These are phyloP conservation scores for Neelides sp. DNA, from an alignment of 1,140 invertebrate species.

Conservation along the genomic window DNA sequence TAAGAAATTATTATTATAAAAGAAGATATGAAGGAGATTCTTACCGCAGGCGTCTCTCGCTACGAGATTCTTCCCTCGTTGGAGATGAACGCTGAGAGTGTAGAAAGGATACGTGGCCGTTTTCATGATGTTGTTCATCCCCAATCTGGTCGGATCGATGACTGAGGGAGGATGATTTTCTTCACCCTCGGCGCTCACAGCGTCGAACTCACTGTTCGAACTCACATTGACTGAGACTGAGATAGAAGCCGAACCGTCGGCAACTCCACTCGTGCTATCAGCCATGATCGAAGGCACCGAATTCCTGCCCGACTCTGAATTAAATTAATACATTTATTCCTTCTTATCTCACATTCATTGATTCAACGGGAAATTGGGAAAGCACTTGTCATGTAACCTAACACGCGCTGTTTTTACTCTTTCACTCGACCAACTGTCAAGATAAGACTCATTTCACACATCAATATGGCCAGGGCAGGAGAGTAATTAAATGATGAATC, in stretches of 20 bases:
- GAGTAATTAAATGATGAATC: no score
- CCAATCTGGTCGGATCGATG: not conserved
- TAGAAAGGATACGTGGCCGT: slow-evolving; percentile 59
- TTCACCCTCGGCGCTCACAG: slow-evolving; percentile 6
- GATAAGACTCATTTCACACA: no score
- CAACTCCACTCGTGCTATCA: slow-evolving; percentile 10
- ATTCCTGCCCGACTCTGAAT: slow-evolving; percentile 6
- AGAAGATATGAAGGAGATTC: slow-evolving; percentile 27
- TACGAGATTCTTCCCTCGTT: slow-evolving; percentile 72
- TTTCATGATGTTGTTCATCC: slow-evolving; percentile 1
- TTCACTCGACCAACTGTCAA: no score
- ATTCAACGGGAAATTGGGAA: no score
- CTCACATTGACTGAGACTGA: slow-evolving; percentile 21
- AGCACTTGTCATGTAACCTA: no score
- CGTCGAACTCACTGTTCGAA: slow-evolving; percentile 16
- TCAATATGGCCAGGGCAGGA: no score
- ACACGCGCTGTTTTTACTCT: no score
- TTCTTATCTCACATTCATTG: no score
- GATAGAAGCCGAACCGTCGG: slow-evolving; percentile 16
- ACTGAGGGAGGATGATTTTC: no score
- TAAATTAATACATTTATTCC: no score
- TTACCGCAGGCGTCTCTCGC: slow-evolving; percentile 90
- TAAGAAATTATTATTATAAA: not conserved
- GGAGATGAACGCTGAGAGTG: slow-evolving; percentile 72
- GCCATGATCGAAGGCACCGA: slow-evolving; percentile 18